Percentiles rank a stretch among this genome's conserved stretches.
Evolutionary conservation across 2,888 invertebrate genomes (phyloP).

Genomic region (Bimastos eiseni): DNA sequence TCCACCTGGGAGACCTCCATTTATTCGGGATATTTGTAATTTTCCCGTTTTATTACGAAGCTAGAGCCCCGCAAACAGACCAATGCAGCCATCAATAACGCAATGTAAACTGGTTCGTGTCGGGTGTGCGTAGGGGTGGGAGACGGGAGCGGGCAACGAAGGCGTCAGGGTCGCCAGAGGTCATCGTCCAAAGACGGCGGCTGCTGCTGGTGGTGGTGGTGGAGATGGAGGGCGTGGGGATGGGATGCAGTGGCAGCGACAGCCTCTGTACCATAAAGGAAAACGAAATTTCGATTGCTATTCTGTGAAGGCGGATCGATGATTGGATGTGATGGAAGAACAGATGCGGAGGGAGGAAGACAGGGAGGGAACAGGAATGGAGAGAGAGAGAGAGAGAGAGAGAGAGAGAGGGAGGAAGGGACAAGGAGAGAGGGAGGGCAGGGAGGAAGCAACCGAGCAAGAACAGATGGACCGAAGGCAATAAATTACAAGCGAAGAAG

Average conservation of each 20-base stretch:
- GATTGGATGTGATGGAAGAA: background rate
- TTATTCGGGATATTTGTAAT: constrained; percentile 23
- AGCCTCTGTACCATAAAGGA: background rate
- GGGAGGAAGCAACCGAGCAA: background rate
- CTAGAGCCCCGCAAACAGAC: background rate
- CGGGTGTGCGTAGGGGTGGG: background rate
- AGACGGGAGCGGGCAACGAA: constrained; percentile 4
- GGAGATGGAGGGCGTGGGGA: background rate
- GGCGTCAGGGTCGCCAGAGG: background rate
- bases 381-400: background rate
- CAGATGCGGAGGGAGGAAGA: background rate
- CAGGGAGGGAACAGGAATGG: background rate
- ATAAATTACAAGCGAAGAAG: background rate
- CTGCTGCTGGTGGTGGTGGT: background rate
- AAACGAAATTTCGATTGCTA: constrained; percentile 20
- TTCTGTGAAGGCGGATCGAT: background rate
- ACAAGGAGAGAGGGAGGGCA: background rate
- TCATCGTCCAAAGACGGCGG: background rate
- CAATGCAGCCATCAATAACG: background rate
- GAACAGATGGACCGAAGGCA: constrained; percentile 1
- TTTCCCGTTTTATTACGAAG: constrained; percentile 20
- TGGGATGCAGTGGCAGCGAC: background rate
- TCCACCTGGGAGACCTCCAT: constrained; percentile 25
- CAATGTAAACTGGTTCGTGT: constrained; percentile 23
- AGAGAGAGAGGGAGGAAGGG: background rate